A percentile compares a stretch with the other conserved stretches of the same genome.
Conservation (phyloP, 1,140 invertebrate species). For the Neodiprion lecontei region DNA sequence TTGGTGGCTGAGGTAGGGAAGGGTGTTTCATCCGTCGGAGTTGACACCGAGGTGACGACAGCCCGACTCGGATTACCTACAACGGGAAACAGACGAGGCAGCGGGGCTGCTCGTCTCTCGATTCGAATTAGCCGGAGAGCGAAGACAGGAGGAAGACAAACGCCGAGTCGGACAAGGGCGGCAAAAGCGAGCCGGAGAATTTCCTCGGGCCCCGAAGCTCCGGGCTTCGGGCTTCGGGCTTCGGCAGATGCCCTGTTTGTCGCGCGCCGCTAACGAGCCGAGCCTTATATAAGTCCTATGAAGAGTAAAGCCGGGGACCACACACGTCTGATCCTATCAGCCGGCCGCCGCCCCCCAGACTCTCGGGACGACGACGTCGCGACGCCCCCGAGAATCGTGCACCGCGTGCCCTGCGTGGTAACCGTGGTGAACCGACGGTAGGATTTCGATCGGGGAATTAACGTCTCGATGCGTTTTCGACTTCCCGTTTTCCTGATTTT, state of each 20-base stretch:
- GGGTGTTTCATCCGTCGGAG: neutral
- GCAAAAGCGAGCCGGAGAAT: slow-evolving; percentile 6
- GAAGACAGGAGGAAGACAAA: slow-evolving; percentile 26
- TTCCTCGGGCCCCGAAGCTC: slow-evolving; percentile 1
- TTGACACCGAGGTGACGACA: slow-evolving; percentile 44
- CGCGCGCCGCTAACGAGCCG: slow-evolving; percentile 60
- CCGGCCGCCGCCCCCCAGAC: slow-evolving; percentile 38
- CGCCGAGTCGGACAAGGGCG: neutral
- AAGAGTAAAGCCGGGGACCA: slow-evolving; percentile 60
- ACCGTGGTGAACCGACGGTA: too few species aligned
- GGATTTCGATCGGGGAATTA: neutral
- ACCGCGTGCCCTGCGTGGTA: neutral
- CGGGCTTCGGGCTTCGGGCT: neutral
- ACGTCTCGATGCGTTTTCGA: too few species aligned
- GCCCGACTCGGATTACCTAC: slow-evolving; percentile 37
- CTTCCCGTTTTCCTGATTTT: too few species aligned
- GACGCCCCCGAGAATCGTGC: slow-evolving; percentile 27
- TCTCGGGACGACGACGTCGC: slow-evolving; percentile 26
- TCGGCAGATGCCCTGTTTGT: slow-evolving; percentile 32
- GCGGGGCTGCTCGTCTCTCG: slow-evolving; percentile 1
- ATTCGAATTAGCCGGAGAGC: slow-evolving; percentile 3
- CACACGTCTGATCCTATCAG: slow-evolving; percentile 62
- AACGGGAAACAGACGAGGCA: slow-evolving; percentile 48
- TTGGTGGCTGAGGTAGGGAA: neutral
- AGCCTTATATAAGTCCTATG: slow-evolving; percentile 61